Evolutionary conservation across 2,113 vertebrate species (phyloP), one percentile per base, ranked within the genome.

Genomic region (Colinus virginianus): DNA sequence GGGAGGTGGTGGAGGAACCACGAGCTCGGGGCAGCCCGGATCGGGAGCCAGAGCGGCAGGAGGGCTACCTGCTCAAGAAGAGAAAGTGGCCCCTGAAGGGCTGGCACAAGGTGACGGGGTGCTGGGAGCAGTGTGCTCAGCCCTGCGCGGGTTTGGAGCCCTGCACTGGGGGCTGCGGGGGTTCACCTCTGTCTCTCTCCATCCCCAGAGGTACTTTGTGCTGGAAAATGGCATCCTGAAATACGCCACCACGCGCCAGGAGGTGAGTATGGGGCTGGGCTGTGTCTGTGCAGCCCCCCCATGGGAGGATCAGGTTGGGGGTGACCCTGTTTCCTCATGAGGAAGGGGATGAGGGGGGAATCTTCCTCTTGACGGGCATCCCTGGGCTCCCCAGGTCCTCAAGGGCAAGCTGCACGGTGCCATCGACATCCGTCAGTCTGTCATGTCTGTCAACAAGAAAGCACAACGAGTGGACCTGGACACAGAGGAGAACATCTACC

Each of bases 81-180:
- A 98, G 99, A 88, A 99, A 99, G 95, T 99, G 98, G 97, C 99
- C 99, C 7, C 97, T 99, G 66, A 99, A 99, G 93, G 99, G 99
- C 82, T 99, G 99, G 99, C 99, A 99, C 97, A 99, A 99, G 98
- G 99, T 99, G 90, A 96, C 0, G 7, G 61, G 17, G 30, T 7
- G 13, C 4, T 13, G 14, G 43, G 71, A 34, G 49, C 5, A 6
- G 38, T 0, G 0, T 49, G 42, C 21, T 34, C 46, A 19, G 13
- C 83, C 32, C 34, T 19, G 63, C 34, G 30, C 14, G 0, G 0
- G 5, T 86, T 40, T 77, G 26, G 42, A 6, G 2, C 26, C 25
- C 32, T 30, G 23, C 26, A 1, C 0, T 1, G 6, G 9, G 17
- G 30, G 30, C 40, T 48, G 42, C 11, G 7, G 74, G 15, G 28